A percentile compares a stretch with the other conserved stretches of the same genome.
Evolutionary conservation across 2,113 vertebrate genomes (phyloP).

Genomic region (Ptilonorhynchus violaceus): DNA sequence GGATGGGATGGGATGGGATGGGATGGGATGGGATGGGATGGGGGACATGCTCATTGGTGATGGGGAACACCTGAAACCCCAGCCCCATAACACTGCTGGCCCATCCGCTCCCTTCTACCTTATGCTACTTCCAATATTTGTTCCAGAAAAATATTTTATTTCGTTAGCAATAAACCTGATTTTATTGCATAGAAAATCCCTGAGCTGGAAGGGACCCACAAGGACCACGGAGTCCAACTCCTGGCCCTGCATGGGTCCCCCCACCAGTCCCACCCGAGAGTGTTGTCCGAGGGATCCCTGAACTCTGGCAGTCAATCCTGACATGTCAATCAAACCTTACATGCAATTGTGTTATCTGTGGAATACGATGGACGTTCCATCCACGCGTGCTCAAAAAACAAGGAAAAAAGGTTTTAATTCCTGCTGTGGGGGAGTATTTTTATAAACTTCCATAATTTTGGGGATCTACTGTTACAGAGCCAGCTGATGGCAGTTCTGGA

Average conservation of each 20-base stretch:
- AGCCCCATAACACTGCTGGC: rapidly evolving
- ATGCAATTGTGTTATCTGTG: background rate
- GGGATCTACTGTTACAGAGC: background rate
- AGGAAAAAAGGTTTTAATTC: background rate
- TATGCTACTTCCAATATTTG: background rate
- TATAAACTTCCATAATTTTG: background rate
- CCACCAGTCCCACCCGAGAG: background rate
- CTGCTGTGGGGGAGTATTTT: background rate
- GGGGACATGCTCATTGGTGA: rapidly evolving
- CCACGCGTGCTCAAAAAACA: rapidly evolving
- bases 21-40: rapidly evolving
- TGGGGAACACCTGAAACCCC: background rate
- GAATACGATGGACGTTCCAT: background rate
- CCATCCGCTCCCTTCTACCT: background rate
- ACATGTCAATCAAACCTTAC: background rate
- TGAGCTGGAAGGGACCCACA: background rate
- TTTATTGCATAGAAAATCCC: background rate
- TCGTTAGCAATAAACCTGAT: background rate
- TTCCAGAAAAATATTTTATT: background rate
- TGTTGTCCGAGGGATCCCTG: rapidly evolving
- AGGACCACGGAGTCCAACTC: rapidly evolving
- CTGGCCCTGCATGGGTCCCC: background rate
- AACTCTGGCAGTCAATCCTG: background rate
- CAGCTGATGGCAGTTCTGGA: background rate
- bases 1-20: rapidly evolving